Evolutionary conservation across 2,888 invertebrate genomes (phyloP).

Genomic region (Norana najaformis): DNA sequence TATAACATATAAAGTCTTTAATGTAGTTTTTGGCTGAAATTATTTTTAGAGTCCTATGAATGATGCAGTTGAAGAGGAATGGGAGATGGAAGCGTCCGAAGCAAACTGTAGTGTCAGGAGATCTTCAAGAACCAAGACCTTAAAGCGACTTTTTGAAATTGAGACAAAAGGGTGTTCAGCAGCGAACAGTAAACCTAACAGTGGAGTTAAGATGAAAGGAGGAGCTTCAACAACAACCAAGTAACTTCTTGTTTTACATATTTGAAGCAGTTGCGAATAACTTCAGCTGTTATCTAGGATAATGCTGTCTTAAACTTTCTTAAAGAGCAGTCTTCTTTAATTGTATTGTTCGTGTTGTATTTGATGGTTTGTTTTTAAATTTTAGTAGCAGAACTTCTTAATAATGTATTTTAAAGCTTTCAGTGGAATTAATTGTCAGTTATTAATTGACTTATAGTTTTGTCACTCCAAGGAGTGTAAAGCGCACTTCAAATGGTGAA

Average conservation of each 20-base stretch:
- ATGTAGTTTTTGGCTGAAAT: neutral
- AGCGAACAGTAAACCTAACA: neutral
- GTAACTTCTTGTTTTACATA: neutral
- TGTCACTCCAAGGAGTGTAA: neutral
- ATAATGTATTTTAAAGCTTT: neutral
- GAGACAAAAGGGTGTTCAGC: neutral
- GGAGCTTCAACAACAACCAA: neutral
- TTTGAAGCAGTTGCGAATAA: neutral
- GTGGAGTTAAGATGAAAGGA: slow-evolving; percentile 13
- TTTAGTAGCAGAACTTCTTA: neutral
- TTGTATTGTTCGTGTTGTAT: neutral
- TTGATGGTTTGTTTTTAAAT: neutral
- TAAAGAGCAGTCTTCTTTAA: neutral
- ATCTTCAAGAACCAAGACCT: neutral
- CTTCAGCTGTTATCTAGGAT: neutral
- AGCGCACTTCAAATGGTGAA: neutral
- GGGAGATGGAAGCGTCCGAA: neutral
- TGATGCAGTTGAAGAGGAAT: neutral
- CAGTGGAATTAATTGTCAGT: neutral
- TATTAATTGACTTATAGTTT: neutral
- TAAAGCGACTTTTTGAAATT: neutral
- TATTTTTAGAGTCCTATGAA: neutral
- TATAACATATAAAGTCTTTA: neutral
- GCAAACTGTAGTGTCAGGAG: no score
- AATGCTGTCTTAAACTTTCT: neutral